Base-by-base conservation (phyloP, 2,797 vertebrate genomes). In the Pagetopsis macropterus region DNA sequence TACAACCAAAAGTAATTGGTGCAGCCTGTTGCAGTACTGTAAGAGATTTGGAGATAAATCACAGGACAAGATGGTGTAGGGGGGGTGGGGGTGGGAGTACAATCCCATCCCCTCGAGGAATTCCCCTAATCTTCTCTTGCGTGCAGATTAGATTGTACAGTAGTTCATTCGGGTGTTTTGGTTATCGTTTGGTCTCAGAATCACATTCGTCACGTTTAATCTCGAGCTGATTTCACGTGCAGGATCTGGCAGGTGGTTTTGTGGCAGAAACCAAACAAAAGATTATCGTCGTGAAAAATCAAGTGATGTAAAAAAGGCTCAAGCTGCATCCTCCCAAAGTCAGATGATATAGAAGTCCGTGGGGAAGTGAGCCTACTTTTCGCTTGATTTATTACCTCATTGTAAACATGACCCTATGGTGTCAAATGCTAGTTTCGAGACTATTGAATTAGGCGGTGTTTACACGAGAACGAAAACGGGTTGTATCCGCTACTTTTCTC, bases 101-200 rank as follows among this genome's bases (percentile, higher is more conserved):
- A 90, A 92, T 92, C 88, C 88, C 81, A 90, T 93, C 87, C 78
- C 91, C 84, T 85, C 78, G 81, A 90, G 92, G 91, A 94, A 93
- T 92, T 91, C 88, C 83, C 79, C 81, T 93, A 93, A 94, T 94
- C 92, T 92, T 90, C 87, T 92, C 83, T 73, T 79, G 80, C 80
- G 80, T 66, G 65, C 86, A 89, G 92, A 94, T 91, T 90, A 92
- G 85, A 93, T 92, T 92, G 79, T 82, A 82, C 86, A 82, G 84
- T 75, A 48, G 73, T 85, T 84, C 76, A 89, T 89, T 92, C 74
- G 64, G 54, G 72, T 85, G 85, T 89, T 89, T 87, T 90, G 88
- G 81, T 89, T 75, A 84, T 87, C 23, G 2, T 79, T 83, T 65
- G 11, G 31, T 74, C 70, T 82, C 66, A 48, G 60, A 71, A 75